Evolutionary conservation across 2,888 invertebrate species (phyloP), one percentile per base, ranked within the genome.

Genomic region (Erebia epiphron): DNA sequence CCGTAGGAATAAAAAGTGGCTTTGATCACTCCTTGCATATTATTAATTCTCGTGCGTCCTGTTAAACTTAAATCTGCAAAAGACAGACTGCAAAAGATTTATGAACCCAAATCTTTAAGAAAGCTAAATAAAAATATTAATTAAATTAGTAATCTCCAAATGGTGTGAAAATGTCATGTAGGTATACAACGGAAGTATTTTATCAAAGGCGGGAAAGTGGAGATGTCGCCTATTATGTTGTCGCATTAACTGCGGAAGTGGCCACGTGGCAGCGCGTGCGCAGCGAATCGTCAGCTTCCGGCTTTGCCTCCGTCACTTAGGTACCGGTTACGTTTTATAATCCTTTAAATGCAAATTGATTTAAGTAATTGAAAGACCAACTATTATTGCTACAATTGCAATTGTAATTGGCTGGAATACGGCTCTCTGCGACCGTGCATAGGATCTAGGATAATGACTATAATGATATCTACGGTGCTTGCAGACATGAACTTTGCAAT

Each of bases 181-280:
- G n/a, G n/a, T 61, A 52, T 26, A 56, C 14, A 49, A 54, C 62
- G 75, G 75, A 76, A 75, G 71, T 77, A 69, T 73, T 71, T 73
- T 52, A 64, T 77, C 78, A 79, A 82, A 78, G 75, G 76, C 78
- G 82, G 83, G 86, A 87, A 83, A 86, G 82, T 79, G 88, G 94
- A 90, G 94, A 94, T 89, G 90, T 93, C 94, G 86, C 92, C 88
- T 91, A 93, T 94, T 93, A 88, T 92, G 86, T 90, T 87, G 89
- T 86, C 86, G 86, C 89, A 90, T 91, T 90, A 90, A 79, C 78
- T 83, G 80, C 90, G 92, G 92, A 92, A 87, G 85, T 80, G 84
- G 83, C 70, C 92, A 83, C 91, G 92, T 90, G 92, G 81, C 86
- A 86, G 80, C 86, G 89, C 85, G 90, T 86, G 91, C 86, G 86